Evolutionary conservation across 2,888 invertebrate genomes (phyloP).

Genomic region (Plebejus argus): DNA sequence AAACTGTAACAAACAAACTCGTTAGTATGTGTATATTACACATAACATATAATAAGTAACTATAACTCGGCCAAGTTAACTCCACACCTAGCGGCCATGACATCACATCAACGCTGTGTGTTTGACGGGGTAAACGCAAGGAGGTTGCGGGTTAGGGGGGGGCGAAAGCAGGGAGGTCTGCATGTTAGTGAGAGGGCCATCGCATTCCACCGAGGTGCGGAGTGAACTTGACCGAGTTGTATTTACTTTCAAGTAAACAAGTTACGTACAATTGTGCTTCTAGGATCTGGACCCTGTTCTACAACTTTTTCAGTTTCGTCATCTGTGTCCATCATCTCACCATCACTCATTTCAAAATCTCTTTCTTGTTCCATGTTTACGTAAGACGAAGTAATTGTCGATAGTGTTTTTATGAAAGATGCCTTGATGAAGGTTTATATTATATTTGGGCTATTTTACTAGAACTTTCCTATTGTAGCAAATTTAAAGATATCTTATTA

Average conservation of each 20-base stretch:
- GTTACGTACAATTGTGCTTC: conserved; percentile 48
- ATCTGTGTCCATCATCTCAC: conserved; percentile 61
- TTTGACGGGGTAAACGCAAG: too few species aligned
- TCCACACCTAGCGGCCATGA: too few species aligned
- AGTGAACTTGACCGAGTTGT: too few species aligned
- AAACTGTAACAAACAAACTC: conserved; percentile 50
- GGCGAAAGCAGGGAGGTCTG: too few species aligned
- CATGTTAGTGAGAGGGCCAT: too few species aligned
- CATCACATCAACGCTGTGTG: too few species aligned
- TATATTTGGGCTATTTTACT: neutral
- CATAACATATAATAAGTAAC: neutral
- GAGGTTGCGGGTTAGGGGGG: too few species aligned
- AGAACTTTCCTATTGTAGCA: neutral
- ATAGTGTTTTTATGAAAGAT: neutral
- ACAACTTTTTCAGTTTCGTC: conserved; percentile 48
- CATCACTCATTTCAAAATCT: conserved; percentile 77
- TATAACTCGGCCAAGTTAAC: too few species aligned
- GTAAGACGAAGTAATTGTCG: neutral
- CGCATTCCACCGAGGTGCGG: too few species aligned
- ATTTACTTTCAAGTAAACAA: neutral
- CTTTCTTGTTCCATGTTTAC: conserved; percentile 55
- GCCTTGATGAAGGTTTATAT: neutral
- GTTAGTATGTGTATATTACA: neutral
- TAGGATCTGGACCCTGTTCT: conserved; percentile 43
- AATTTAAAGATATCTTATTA: neutral